These are phyloP conservation scores for Eupithecia subfuscata DNA, from an alignment of 2,888 invertebrate genomes.

Conservation along the genomic window DNA sequence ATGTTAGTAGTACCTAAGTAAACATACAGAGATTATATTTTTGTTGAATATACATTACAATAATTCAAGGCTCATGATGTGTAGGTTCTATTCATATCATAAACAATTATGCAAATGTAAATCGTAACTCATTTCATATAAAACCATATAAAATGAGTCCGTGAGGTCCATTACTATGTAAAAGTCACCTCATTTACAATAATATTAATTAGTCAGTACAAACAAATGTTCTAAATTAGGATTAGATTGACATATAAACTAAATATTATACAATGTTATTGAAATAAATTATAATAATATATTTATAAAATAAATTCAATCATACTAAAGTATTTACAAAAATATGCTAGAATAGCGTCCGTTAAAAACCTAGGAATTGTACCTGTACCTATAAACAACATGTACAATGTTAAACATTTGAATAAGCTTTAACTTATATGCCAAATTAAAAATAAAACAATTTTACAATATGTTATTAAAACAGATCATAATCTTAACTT, in stretches of 20 bases:
- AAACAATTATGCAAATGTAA: neutral
- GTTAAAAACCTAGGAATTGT: slow-evolving; percentile 14
- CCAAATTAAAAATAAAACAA: slow-evolving; percentile 35
- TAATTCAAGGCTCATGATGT: neutral
- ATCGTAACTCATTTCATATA: neutral
- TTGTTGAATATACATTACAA: neutral
- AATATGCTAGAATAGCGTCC: slow-evolving; percentile 12
- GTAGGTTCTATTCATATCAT: slow-evolving; percentile 4
- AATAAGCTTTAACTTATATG: slow-evolving; percentile 42
- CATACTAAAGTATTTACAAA: slow-evolving; percentile 9
- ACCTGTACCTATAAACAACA: slow-evolving; percentile 18
- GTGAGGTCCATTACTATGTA: neutral
- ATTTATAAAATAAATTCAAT: slow-evolving; percentile 9
- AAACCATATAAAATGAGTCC: neutral
- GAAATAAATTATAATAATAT: slow-evolving; percentile 21
- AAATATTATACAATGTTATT: slow-evolving; percentile 1
- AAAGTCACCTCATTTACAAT: neutral
- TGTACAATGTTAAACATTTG: slow-evolving; percentile 29
- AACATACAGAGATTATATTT: neutral
- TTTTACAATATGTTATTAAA: slow-evolving; percentile 25
- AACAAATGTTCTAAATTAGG: slow-evolving; percentile 37
- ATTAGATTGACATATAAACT: slow-evolving; percentile 22
- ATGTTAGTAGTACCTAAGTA: neutral
- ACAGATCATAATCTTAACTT: slow-evolving; percentile 15
- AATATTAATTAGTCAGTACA: slow-evolving; percentile 28